Percentiles rank a stretch among this genome's conserved stretches.
These are phyloP conservation scores for Patiria miniata DNA, from an alignment of 35 echinoderm and acorn worm genomes.

Conservation along the genomic window DNA sequence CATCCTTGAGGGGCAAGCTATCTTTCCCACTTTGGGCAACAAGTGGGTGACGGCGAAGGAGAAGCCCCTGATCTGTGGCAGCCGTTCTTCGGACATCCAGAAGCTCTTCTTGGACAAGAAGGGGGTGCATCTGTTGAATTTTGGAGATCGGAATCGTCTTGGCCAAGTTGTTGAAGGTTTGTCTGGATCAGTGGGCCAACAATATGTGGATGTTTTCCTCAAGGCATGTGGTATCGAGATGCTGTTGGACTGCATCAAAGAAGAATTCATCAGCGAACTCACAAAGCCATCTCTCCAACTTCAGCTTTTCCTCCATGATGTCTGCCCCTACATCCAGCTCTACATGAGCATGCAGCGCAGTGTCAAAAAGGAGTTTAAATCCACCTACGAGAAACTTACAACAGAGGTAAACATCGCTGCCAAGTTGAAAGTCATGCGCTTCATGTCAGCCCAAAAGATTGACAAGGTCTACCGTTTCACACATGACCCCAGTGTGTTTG, in stretches of 20 bases:
- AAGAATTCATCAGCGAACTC: slow-evolving; percentile 25
- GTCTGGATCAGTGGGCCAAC: not conserved
- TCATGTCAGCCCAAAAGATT: not conserved
- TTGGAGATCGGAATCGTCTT: not conserved
- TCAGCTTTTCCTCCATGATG: slow-evolving; percentile 2
- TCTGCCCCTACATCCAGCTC: slow-evolving; percentile 37
- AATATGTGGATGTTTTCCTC: slow-evolving; percentile 2
- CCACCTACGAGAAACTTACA: not conserved
- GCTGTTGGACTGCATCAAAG: slow-evolving; percentile 21
- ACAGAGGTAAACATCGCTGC: slow-evolving; percentile 32
- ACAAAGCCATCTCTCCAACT: not conserved
- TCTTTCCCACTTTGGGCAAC: slow-evolving; percentile 24
- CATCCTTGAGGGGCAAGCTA: not conserved
- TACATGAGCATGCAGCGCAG: slow-evolving; percentile 14
- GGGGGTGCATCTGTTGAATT: slow-evolving; percentile 22
- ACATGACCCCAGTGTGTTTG: not conserved
- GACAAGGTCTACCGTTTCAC: slow-evolving; percentile 31
- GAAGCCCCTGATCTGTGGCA: slow-evolving; percentile 20
- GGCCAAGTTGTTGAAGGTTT: slow-evolving; percentile 2
- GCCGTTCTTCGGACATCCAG: not conserved
- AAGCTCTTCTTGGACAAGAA: slow-evolving; percentile 15
- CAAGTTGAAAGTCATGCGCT: slow-evolving; percentile 34
- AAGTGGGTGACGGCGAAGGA: slow-evolving; percentile 24
- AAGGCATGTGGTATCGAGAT: slow-evolving; percentile 26
- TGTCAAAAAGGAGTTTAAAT: not conserved